Evolutionary conservation across 1,140 invertebrate genomes (phyloP), one percentile per base, ranked within the genome.

Genomic region (Paramacrobiotus metropolitanus): DNA sequence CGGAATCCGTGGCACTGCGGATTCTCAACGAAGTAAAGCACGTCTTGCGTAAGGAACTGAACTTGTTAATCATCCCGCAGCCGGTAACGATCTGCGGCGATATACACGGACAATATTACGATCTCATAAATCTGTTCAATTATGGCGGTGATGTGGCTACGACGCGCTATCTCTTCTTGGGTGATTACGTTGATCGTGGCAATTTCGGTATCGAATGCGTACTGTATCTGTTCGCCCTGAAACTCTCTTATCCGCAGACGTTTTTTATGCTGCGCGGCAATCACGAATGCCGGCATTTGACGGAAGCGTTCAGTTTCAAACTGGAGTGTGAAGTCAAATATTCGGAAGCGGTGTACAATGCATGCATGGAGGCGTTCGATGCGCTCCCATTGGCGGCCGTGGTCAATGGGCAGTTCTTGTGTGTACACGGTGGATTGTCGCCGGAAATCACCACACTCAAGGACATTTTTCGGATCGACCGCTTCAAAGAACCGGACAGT

Each of bases 121-220:
- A 79, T 67, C 70, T 79, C 21, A 67, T 78, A 29, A 66, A 76
- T 34, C 65, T 79, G 31, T 79, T 79, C 70, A 76, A 79, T 65
- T 76, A 77, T 66, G 77, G 77, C 65, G 77, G 77, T 2, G 76
- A 71, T 64, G 75, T 76, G 24, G 74, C 76, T 30, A 69, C 74
- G 59, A 69, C 70, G 60, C 77, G 76, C 66, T 79, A 78, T 65
- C 65, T 78, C n/a, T 78, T 78, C 67, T 66, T 77, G 24, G 76
- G 77, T 9, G 94, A 99, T 75, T 99, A 97, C 80, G 94, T 99
- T 9, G 94, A 99, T 73, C 78, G 94, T 77, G 94, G 94, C 61
- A 98, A 96, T 75, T 98, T 96, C 76, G 96, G 91, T 70, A 93
- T 98, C 20, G 94, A 98, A 30, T 59, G 15, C 55, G 29, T 29